Conservation (phyloP, 2,113 vertebrate species). For the Carassius auratus region DNA sequence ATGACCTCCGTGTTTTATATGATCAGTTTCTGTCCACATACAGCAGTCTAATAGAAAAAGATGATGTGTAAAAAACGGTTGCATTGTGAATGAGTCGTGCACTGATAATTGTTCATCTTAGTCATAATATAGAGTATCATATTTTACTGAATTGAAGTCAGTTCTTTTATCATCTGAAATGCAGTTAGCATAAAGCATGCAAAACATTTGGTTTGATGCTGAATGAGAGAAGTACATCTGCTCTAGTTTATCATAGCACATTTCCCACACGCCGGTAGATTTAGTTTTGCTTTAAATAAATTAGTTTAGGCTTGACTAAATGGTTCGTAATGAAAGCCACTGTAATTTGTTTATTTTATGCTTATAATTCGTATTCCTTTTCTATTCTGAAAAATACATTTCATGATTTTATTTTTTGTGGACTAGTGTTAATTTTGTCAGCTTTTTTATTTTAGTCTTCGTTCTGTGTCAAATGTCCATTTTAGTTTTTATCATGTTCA, state of each 20-base stretch:
- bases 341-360: background rate
- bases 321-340: background rate
- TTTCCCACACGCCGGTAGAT: background rate
- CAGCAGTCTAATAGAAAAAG: background rate
- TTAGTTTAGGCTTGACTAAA: background rate
- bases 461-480: too few relatives aligned
- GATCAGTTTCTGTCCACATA: background rate
- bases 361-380: background rate
- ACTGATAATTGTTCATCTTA: background rate
- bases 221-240: background rate
- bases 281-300: background rate
- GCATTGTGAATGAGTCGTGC: background rate
- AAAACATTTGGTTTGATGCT: background rate
- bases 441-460: too few relatives aligned
- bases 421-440: background rate
- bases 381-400: background rate
- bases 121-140: background rate
- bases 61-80: background rate
- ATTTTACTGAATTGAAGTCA: background rate
- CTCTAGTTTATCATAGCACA: background rate
- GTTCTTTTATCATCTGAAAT: background rate
- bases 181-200: background rate
- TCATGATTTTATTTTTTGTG: background rate
- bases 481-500: too few relatives aligned
- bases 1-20: background rate